Percentiles rank a stretch among this genome's conserved stretches.
Conservation (phyloP, 2,113 vertebrate species). For the Kryptolebias marmoratus region DNA sequence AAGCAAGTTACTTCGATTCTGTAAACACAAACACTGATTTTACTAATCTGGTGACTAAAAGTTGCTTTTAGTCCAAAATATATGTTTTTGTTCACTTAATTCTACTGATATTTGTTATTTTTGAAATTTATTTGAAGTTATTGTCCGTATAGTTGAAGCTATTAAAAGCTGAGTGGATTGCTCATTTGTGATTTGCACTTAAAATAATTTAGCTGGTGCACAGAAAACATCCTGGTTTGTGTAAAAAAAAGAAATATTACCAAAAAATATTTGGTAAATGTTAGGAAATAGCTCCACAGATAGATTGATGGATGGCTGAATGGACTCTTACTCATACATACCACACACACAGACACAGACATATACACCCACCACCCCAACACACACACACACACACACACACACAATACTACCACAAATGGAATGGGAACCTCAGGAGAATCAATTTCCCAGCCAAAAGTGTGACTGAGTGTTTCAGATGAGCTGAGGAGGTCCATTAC, state of each 20-base stretch:
- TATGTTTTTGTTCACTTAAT: no score
- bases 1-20: no score
- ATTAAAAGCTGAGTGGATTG: background rate
- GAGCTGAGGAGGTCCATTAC: constrained; percentile 56
- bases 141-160: background rate
- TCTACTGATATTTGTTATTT: no score
- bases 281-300: no score
- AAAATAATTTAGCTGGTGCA: background rate
- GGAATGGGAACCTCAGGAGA: constrained; percentile 35
- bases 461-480: constrained; percentile 53
- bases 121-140: no score
- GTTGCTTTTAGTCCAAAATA: no score
- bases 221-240: background rate
- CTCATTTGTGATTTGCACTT: no score
- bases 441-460: constrained; percentile 61
- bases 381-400: background rate
- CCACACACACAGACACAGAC: background rate
- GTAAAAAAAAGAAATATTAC: background rate
- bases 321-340: background rate
- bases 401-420: constrained; percentile 7
- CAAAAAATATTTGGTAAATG: background rate
- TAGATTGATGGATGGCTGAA: background rate
- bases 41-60: no score
- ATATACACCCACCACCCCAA: background rate
- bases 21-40: no score